phyloP scores from a whole-genome alignment of 2,888 invertebrate genomes.

The Ethmia dodecea region DNA sequence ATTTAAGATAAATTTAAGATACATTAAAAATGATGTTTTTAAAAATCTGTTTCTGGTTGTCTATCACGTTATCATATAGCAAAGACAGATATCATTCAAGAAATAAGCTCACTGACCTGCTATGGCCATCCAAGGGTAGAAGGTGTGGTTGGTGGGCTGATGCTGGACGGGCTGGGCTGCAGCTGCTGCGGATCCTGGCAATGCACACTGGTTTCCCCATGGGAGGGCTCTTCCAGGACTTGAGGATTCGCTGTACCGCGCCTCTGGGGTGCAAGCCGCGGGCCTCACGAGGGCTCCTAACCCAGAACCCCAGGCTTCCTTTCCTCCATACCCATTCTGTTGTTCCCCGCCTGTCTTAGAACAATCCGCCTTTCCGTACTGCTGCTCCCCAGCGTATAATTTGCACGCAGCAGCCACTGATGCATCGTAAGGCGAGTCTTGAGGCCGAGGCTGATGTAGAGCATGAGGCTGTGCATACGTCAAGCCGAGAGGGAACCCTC shows the following conservation, averaged over 20 bases:
- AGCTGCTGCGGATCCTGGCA: constrained; percentile 88
- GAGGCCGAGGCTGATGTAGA: constrained; percentile 87
- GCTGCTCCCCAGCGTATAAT: constrained; percentile 84
- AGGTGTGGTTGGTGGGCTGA: constrained; percentile 93
- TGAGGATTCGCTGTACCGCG: constrained; percentile 90
- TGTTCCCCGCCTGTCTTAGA: constrained; percentile 81
- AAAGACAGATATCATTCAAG: background rate
- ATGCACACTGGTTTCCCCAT: constrained; percentile 93
- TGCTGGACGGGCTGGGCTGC: constrained; percentile 92
- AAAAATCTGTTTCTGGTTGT: constrained; percentile 5
- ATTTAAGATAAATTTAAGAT: constrained; percentile 5
- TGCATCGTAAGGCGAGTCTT: constrained; percentile 94
- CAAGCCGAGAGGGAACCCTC: constrained; percentile 91
- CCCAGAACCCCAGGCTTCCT: constrained; percentile 84
- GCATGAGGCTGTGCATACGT: constrained; percentile 92
- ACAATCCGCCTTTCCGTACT: constrained; percentile 86
- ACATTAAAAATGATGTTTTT: constrained; percentile 4
- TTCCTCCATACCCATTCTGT: constrained; percentile 83
- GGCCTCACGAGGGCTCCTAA: constrained; percentile 86
- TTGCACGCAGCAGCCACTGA: constrained; percentile 93
- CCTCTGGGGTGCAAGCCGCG: constrained; percentile 93
- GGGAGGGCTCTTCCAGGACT: constrained; percentile 87
- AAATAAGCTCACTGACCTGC: constrained; percentile 86
- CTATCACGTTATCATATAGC: background rate
- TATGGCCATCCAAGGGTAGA: constrained; percentile 99